Conservation (phyloP, 1,140 invertebrate species). For the Eupeodes corollae region DNA sequence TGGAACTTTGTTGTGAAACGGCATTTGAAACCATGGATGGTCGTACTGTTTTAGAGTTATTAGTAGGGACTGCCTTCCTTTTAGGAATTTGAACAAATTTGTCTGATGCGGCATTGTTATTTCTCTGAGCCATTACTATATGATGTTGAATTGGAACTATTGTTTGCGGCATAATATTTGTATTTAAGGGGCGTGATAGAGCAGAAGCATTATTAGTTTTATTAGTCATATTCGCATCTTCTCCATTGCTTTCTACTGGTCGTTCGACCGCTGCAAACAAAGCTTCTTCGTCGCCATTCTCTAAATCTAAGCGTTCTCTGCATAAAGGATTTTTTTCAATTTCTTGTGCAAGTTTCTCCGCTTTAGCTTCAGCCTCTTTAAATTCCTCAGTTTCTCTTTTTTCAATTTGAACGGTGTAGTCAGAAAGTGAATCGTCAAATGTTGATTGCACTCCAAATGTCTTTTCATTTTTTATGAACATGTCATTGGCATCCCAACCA, state of each 20-base stretch:
- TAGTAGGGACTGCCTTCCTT: neutral
- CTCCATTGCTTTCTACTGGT: slow-evolving; percentile 6
- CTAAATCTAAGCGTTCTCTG: slow-evolving; percentile 66
- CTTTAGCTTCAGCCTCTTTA: slow-evolving; percentile 71
- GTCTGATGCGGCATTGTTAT: neutral
- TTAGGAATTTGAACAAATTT: no score
- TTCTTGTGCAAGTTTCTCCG: slow-evolving; percentile 76
- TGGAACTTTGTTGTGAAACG: neutral
- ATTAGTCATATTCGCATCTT: slow-evolving; percentile 16
- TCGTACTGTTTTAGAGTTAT: neutral
- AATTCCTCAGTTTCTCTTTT: slow-evolving; percentile 77
- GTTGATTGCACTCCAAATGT: slow-evolving; percentile 78
- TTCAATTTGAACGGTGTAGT: slow-evolving; percentile 79
- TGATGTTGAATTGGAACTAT: neutral
- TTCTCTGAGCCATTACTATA: neutral
- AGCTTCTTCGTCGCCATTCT: slow-evolving; percentile 80
- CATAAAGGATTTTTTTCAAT: slow-evolving; percentile 77
- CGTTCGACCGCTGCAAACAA: slow-evolving; percentile 63
- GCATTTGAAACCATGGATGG: neutral
- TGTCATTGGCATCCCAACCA: slow-evolving; percentile 90
- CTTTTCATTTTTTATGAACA: slow-evolving; percentile 88
- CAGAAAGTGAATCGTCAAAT: slow-evolving; percentile 71
- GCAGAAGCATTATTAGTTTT: slow-evolving; percentile 12
- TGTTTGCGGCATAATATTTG: neutral
- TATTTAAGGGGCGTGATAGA: neutral